Percentiles rank a stretch among this genome's conserved stretches.
Evolutionary conservation across 2,888 invertebrate species (phyloP).

Genomic region (Sphaerophoria taeniata): DNA sequence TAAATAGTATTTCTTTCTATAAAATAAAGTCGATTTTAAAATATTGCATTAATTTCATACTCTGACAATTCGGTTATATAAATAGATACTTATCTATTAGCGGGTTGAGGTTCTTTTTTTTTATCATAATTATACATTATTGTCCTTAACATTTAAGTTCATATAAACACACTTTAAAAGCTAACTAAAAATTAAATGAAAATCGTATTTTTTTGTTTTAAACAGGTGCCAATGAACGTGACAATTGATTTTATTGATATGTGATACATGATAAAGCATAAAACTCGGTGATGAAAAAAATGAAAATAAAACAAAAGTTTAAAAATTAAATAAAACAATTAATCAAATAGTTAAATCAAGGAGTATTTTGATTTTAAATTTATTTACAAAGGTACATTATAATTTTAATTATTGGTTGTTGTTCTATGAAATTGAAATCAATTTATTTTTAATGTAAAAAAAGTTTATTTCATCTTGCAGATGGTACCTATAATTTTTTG

Average conservation of each 20-base stretch:
- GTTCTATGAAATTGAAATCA: slow-evolving; percentile 48
- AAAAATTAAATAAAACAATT: slow-evolving; percentile 49
- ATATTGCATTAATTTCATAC: slow-evolving; percentile 30
- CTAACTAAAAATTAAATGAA: neutral
- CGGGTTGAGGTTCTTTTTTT: slow-evolving; percentile 50
- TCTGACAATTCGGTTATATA: slow-evolving; percentile 42
- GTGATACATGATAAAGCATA: slow-evolving; percentile 48
- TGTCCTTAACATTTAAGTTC: slow-evolving; percentile 69
- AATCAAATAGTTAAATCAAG: slow-evolving; percentile 42
- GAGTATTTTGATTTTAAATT: slow-evolving; percentile 40
- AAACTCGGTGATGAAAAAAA: slow-evolving; percentile 6
- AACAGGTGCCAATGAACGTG: slow-evolving; percentile 32
- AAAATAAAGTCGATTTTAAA: slow-evolving; percentile 26
- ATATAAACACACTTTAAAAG: slow-evolving; percentile 32
- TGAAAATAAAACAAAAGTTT: slow-evolving; percentile 21
- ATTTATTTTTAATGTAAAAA: slow-evolving; percentile 38
- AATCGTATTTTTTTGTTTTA: neutral
- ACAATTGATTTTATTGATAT: slow-evolving; percentile 54
- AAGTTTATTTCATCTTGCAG: slow-evolving; percentile 37
- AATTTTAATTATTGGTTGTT: slow-evolving; percentile 28
- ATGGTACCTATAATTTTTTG: slow-evolving; percentile 22
- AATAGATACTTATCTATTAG: slow-evolving; percentile 46
- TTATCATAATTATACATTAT: slow-evolving; percentile 66
- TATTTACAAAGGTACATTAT: slow-evolving; percentile 45
- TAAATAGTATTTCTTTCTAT: slow-evolving; percentile 8